Percentiles rank a stretch among this genome's conserved stretches.
These are phyloP conservation scores for Mythimna loreyi DNA, from an alignment of 2,888 invertebrate genomes.

Conservation along the genomic window DNA sequence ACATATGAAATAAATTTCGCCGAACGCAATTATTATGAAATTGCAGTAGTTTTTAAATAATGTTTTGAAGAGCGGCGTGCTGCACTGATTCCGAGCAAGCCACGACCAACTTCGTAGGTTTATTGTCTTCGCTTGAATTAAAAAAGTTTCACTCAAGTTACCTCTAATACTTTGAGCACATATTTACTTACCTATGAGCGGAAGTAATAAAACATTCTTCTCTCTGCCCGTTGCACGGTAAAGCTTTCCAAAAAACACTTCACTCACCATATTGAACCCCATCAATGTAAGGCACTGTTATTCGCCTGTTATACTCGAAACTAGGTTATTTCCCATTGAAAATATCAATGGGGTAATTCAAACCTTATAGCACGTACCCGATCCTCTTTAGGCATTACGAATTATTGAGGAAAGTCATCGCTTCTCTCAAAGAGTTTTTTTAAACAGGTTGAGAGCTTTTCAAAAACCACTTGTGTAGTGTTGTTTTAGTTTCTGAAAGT, in stretches of 20 bases:
- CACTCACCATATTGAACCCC: conserved; percentile 27
- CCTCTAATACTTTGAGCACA: conserved; percentile 69
- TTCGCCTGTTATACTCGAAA: conserved; percentile 48
- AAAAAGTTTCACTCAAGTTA: conserved; percentile 78
- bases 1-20: conserved; percentile 33
- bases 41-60: conserved; percentile 68
- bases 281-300: conserved; percentile 50
- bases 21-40: conserved; percentile 56
- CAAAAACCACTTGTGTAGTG: conserved; percentile 27
- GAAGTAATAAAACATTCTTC: conserved; percentile 57
- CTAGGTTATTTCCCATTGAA: conserved; percentile 57
- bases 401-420: conserved; percentile 59
- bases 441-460: conserved; percentile 46
- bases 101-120: conserved; percentile 77
- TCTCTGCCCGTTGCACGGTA: conserved; percentile 28
- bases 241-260: conserved; percentile 31
- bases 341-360: conserved; percentile 60
- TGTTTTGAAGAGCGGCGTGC: conserved; percentile 69
- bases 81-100: conserved; percentile 67
- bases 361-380: conserved; percentile 57
- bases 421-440: conserved; percentile 41
- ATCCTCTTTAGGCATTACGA: conserved; percentile 56
- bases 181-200: conserved; percentile 63
- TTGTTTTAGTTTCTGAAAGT: conserved; percentile 36
- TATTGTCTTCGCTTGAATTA: conserved; percentile 83